Evolutionary conservation across 1,140 invertebrate species (phyloP), one percentile per base, ranked within the genome.

Genomic region (Delia radicum): DNA sequence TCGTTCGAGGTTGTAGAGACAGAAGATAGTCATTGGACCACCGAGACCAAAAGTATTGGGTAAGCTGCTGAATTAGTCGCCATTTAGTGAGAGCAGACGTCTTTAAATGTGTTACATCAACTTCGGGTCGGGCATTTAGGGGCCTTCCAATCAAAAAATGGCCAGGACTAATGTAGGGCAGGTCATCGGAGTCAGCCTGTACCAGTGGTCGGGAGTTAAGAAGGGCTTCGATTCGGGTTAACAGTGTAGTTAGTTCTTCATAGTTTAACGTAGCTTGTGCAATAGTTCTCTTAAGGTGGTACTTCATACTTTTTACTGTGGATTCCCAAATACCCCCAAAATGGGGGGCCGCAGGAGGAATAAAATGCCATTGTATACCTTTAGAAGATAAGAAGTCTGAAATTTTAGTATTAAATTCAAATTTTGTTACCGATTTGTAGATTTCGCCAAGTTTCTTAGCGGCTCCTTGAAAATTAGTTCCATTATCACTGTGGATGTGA

Each of bases 121-220:
- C 55, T 72, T 84, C 80, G 21, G 78, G 72, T 1, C 79, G 3
- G 1, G 79, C 63, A 12, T 67, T 80, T 15, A 85, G 21, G 1
- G 82, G 78, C 12, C 79, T 62, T 8, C 81, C 85, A 73, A 81
- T 82, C 0, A 86, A 55, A 73, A 83, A 86, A 80, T 86, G 84
- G 7, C 80, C 81, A 7, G 84, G 81, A 7, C 82, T 81, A 0
- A 85, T 62, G 6, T 77, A 74, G 2, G 18, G 42, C 0, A 79
- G 62, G 62, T 83, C 82, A 12, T 75, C 69, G 8, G 79, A 77
- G 63, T 82, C 67, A 31, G 78, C 77, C 7, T 79, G 76, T 8
- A 76, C 75, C 1, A 74, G 61, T 26, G 81, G 79, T n/a, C 80
- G 12, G 2, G 77, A 79, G 37, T 83, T 83, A 10, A 83, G 27